Conservation (phyloP, 2,888 invertebrate species). For the Seira ritae region DNA sequence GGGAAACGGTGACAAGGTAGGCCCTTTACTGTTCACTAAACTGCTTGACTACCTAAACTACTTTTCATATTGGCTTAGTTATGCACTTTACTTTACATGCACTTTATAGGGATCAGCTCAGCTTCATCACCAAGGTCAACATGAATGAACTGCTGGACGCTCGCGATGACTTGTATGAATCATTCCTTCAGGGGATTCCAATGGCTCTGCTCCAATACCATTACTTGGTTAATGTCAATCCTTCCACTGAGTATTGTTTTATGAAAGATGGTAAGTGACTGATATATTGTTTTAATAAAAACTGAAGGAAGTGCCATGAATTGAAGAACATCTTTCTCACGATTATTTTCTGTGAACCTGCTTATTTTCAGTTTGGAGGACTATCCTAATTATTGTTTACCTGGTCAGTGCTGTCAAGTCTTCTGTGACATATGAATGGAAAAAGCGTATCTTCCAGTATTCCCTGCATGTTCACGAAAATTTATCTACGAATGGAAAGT, state of each 20-base stretch:
- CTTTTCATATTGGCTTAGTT: not conserved
- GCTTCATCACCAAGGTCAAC: not conserved
- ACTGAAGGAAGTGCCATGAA: not conserved
- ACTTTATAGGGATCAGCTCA: slow-evolving; percentile 13
- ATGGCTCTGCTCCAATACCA: slow-evolving; percentile 41
- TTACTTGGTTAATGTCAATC: not conserved
- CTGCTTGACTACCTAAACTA: too few species aligned
- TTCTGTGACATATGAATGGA: slow-evolving; percentile 9
- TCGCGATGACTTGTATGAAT: slow-evolving; percentile 31
- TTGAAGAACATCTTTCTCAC: not conserved
- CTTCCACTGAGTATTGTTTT: not conserved
- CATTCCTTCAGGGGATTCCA: slow-evolving; percentile 13
- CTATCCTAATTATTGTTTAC: not conserved
- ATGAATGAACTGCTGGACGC: slow-evolving; percentile 24
- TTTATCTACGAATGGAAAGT: slow-evolving; percentile 15
- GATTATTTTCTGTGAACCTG: not conserved
- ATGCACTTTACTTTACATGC: not conserved
- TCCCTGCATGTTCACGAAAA: slow-evolving; percentile 10
- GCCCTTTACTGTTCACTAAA: too few species aligned
- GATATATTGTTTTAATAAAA: too few species aligned
- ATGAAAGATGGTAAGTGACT: slow-evolving; percentile 27
- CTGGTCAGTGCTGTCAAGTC: not conserved
- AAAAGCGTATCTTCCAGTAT: not conserved
- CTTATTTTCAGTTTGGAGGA: slow-evolving; percentile 15
- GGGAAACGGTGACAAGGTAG: slow-evolving; percentile 21